Evolutionary conservation across 2,113 vertebrate species (phyloP), one percentile per base, ranked within the genome.

Genomic region (Tachycineta bicolor): DNA sequence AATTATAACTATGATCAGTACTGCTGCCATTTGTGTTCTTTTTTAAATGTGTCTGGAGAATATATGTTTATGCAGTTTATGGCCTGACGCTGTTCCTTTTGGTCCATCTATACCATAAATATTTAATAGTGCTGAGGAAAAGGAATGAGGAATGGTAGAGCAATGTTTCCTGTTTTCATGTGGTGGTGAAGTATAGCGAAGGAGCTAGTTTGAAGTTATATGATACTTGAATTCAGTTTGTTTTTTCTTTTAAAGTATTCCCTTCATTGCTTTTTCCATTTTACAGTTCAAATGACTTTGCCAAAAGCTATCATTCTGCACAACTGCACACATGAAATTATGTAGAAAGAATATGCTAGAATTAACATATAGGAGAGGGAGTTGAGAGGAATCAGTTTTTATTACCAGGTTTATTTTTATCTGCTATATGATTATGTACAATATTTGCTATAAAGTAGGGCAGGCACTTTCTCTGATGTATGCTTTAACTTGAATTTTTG

Each of bases 71-170:
- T 95, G 79, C 44, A 89, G 58, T 94, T 96, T 94, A 85, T 93
- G 67, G 67, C 47, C 65, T 14, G 24, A 80, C 74, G 69, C 76
- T 79, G 23, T 94, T 97, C 89, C 59, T 89, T 96, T 94, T 91
- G 76, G 96, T 90, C 76, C 68, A 62, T 83, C 85, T 81, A 2
- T 80, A 34, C 90, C 59, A 56, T 96, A 93, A 96, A 91, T 59
- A 12, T 94, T 92, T 91, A 92, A 97, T 94, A 71, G 31, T 86
- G 47, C 89, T 76, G 62, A 92, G 93, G 83, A 94, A 94, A 95
- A 95, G 34, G 58, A 92, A 89, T 94, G 59, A 95, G 89, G 87
- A 97, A 69, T 77, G 47, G 56, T 70, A 71, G 80, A 87, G 52
- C 49, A 62, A 2, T 33, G 70, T 87, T 95, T 96, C 78, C 76